Base-by-base conservation (phyloP, 2,888 invertebrate species). In the Bhutanitis thaidina region DNA sequence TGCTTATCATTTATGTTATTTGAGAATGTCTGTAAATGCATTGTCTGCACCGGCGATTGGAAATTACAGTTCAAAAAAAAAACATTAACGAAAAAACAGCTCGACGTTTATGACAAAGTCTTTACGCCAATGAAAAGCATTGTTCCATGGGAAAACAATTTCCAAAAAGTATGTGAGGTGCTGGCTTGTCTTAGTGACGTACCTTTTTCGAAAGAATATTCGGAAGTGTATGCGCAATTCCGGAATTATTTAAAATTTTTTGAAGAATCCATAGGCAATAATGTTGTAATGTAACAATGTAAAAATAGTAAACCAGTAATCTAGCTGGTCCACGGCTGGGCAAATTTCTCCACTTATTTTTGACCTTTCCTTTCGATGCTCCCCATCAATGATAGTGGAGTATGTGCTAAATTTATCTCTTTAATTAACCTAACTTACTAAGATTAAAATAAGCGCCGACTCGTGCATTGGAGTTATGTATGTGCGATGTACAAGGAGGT, bases 161-260 rank as follows among this genome's bases (percentile, higher is more conserved):
- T 49, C 7, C 8, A 32, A 12, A 38, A 38, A 10, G 9, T 39
- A 14, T 44, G 60, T 5, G 49, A 54, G 0, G 32, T 54, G 0
- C 37, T 65, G 1, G 25, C 43, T 14, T 44, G 38, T 15, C 27
- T 49, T 10, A 41, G 30, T 4, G 43, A 57, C 39, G 48, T 58
- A 15, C 59, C 58, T 3, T 58, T 56, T 30, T 57, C 64, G 0
- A 16, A 46, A 9, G 61, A 63, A 39, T 64, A 65, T 32, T 13
- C 1, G 2, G 20, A 55, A 13, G 52, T 62, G 0, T 62, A 30
- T 20, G 32, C 5, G 8, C 1, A 36, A 13, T 40, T 51, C 40
- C 9, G 14, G 48, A 56, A 34, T n/a, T 52, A 0, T 56, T 53
- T 49, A 32, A 25, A 32, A n/a, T 14, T n/a, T 15, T 36, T 4